Evolutionary conservation across 30 jellyfish, hydroid and myxozoan genomes (phyloP), one percentile per base, ranked within the genome.

Genomic region (Chrysaora quinquecirrha): DNA sequence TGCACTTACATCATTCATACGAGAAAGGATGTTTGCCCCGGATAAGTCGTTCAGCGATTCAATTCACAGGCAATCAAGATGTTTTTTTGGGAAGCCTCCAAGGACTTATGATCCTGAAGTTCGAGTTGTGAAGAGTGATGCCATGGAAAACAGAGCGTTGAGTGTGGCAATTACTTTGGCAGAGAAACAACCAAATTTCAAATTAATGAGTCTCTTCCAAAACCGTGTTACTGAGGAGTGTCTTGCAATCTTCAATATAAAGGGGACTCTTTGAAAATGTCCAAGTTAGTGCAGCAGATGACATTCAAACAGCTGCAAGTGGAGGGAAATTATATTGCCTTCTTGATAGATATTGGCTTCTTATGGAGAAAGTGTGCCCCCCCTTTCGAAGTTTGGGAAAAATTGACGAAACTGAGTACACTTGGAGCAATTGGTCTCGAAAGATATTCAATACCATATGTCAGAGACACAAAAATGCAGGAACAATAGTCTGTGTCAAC

Each of bases 1-100:
- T 22, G 43, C 35, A 9, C 24, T 52, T 10, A 58, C 67, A 54
- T 14, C 62, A 38, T 56, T 75, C 80, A 9, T 75, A 14, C 7
- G 63, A 50, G 80, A 75, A 56, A 22, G 77, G 30, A 75, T 75
- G 87, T 56, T 75, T 75, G 75, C 66, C 75, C 29, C 29, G 11
- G 52, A 64, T 61, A 21, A 27, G 24, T 64, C 76, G 23, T 32
- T 64, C 58, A 24, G 58, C 48, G 52, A 64, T 24, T 2, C 48
- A 32, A 18, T 64, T 6, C 76, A 64, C 23, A 64, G 84, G 28
- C 35, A 72, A 11, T 35, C 84, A 72, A 72, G 84, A 30, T 24
- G 25, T 16, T 1, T 75, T 20, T 64, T 64, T 24, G 48, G 58
- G 61, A 64, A 64, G 76, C 52, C 52, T 4, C 48, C 52, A 3